Base-by-base conservation (phyloP, 2,113 vertebrate species). In the Lathamus discolor region DNA sequence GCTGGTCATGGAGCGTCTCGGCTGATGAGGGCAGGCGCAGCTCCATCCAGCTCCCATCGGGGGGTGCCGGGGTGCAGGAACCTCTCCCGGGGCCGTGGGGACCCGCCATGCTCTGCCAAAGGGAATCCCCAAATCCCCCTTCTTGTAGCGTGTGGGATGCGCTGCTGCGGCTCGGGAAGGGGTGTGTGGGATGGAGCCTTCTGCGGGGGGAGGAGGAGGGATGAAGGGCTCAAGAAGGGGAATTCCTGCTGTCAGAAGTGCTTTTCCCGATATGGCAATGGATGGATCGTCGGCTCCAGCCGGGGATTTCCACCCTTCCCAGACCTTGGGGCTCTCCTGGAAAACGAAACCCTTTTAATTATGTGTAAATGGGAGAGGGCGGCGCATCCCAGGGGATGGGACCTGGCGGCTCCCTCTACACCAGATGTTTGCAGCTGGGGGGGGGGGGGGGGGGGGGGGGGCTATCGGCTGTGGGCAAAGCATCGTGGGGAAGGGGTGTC, bases 61-160 rank as follows among this genome's bases (percentile, higher is more conserved):
- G 49, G 66, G 51, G 20, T 9, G n/a, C 2, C 1, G 31, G 12
- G 27, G 31, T 1, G 9, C 33, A 41, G 63, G 11, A 57, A 11
- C 23, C 44, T 4, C 39, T 23, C 25, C 49, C n/a, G 5, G 17
- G 31, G 35, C 51, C 17, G 25, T 0, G n/a, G 70, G 54, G 7
- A 17, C 62, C 59, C 1, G 2, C 5, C 4, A 5, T 29, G 64
- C 64, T 72, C 31, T n/a, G 35, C 41, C 10, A 0, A 16, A 9
- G 10, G 27, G 11, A 33, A 49, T 13, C 6, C 62, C 52, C 28
- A 75, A 46, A 78, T 24, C 51, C 37, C 28, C 29, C 8, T 13
- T 41, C 6, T 73, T 54, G 28, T 22, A 17, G 15, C 46, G 35
- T 15, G 18, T 4, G 6, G 77, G 69, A 37, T 23, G 46, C 19